Percentiles rank a stretch among this genome's conserved stretches.
Conservation (phyloP, 1,140 invertebrate species). For the Aphis craccivora region DNA sequence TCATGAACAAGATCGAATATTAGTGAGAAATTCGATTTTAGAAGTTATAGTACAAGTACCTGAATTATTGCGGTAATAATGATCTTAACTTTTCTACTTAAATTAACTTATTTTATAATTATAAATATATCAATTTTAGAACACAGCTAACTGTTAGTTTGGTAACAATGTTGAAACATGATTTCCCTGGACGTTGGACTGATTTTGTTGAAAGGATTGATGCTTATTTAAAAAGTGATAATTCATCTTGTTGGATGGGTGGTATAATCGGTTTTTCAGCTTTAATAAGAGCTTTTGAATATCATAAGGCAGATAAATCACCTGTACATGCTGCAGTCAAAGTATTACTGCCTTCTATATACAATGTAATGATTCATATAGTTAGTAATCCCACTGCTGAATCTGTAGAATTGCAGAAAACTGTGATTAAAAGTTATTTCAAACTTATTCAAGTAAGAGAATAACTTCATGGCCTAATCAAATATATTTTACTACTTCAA, state of each 20-base stretch:
- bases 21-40: constrained; percentile 92
- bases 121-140: constrained; percentile 65
- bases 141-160: constrained; percentile 91
- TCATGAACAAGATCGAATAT: constrained; percentile 94
- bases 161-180: constrained; percentile 90
- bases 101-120: constrained; percentile 47
- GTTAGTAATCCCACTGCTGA: constrained; percentile 84
- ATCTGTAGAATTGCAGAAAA: constrained; percentile 91
- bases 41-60: constrained; percentile 94
- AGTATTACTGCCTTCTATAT: constrained; percentile 88
- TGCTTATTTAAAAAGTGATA: constrained; percentile 81
- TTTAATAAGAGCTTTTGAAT: constrained; percentile 95
- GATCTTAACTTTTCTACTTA: neutral
- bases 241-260: constrained; percentile 88
- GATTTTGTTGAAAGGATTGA: constrained; percentile 94
- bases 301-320: constrained; percentile 81
- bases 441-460: constrained; percentile 80
- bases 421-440: constrained; percentile 96
- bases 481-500: neutral
- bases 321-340: constrained; percentile 96
- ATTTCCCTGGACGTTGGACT: constrained; percentile 96
- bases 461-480: neutral
- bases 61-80: constrained; percentile 78
- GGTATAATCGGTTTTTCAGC: constrained; percentile 92
- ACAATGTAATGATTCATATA: constrained; percentile 83